Evolutionary conservation across 2,113 vertebrate species (phyloP).

Genomic region (Cromileptes altivelis): DNA sequence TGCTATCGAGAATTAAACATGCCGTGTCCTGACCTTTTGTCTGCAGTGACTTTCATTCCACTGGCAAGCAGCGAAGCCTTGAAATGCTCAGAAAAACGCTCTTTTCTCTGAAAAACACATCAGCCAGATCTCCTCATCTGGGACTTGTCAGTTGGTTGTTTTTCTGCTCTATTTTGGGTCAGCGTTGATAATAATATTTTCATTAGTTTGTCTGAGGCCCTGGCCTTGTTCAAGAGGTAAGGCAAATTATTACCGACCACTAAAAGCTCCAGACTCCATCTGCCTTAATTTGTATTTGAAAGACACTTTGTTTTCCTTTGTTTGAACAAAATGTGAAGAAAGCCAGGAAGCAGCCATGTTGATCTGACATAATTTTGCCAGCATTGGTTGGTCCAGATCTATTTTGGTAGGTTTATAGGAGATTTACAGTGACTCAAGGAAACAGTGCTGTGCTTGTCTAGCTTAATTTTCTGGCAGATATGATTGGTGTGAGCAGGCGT

Average conservation of each 20-base stretch:
- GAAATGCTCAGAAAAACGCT: constrained; percentile 58
- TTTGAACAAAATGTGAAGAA: constrained; percentile 50
- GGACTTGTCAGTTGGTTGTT: constrained; percentile 54
- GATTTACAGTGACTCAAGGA: constrained; percentile 29
- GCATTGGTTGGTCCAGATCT: constrained; percentile 19
- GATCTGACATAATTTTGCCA: constrained; percentile 30
- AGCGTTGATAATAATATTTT: constrained; percentile 68
- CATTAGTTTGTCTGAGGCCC: constrained; percentile 49
- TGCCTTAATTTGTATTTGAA: constrained; percentile 55
- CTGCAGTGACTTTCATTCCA: constrained; percentile 77
- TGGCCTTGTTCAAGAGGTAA: constrained; percentile 58
- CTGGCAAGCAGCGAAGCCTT: constrained; percentile 64
- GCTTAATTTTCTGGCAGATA: constrained; percentile 10
- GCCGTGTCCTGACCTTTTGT: constrained; percentile 82
- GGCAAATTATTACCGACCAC: constrained; percentile 49
- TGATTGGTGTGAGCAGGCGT: constrained; percentile 10
- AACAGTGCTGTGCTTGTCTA: background rate
- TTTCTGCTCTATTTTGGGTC: constrained; percentile 60
- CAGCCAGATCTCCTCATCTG: constrained; percentile 50
- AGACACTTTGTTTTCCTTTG: constrained; percentile 41
- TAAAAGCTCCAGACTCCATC: constrained; percentile 44
- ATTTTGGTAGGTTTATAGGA: constrained; percentile 21
- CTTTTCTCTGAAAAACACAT: constrained; percentile 61
- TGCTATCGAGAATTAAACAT: constrained; percentile 84
- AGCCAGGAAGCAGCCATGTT: constrained; percentile 18